phyloP scores from a whole-genome alignment of 2,888 invertebrate species.

The Halocaridina rubra region DNA sequence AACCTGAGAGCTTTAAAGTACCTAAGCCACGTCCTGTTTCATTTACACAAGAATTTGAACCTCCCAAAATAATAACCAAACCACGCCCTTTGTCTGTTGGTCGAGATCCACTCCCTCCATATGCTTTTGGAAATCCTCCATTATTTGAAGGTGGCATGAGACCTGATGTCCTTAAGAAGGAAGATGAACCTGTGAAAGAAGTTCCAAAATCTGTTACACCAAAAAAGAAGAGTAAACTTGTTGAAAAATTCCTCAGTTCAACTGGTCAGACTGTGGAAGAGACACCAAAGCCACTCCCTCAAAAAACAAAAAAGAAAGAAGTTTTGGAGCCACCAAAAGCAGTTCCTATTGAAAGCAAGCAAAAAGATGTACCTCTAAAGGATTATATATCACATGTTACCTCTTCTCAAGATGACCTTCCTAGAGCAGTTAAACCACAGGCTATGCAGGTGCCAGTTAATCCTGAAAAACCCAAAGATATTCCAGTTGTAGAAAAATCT shows the following conservation, averaged over 20 bases:
- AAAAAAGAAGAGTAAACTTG: constrained; percentile 54
- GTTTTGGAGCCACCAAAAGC: background rate
- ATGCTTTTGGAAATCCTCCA: constrained; percentile 55
- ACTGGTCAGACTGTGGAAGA: constrained; percentile 32
- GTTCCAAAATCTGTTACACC: constrained; percentile 30
- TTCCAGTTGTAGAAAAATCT: background rate
- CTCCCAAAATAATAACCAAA: too few relatives aligned
- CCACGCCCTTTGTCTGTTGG: constrained; percentile 28
- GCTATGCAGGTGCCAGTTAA: background rate
- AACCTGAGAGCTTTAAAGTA: background rate
- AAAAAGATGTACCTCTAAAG: too few relatives aligned
- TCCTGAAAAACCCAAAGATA: background rate
- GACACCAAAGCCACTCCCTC: constrained; percentile 23
- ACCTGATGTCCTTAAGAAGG: constrained; percentile 48
- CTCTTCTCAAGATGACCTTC: background rate
- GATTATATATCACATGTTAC: too few relatives aligned
- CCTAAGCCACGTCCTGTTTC: background rate
- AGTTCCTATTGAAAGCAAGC: background rate
- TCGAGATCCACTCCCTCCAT: constrained; percentile 48
- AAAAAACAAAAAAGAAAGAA: constrained; percentile 14
- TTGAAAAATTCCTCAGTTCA: constrained; percentile 54
- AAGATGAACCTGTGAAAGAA: constrained; percentile 23
- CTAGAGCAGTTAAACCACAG: background rate
- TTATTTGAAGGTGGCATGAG: constrained; percentile 55
- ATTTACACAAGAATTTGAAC: background rate